Conservation (phyloP, 2,888 invertebrate species). For the Spisula subtruncata region DNA sequence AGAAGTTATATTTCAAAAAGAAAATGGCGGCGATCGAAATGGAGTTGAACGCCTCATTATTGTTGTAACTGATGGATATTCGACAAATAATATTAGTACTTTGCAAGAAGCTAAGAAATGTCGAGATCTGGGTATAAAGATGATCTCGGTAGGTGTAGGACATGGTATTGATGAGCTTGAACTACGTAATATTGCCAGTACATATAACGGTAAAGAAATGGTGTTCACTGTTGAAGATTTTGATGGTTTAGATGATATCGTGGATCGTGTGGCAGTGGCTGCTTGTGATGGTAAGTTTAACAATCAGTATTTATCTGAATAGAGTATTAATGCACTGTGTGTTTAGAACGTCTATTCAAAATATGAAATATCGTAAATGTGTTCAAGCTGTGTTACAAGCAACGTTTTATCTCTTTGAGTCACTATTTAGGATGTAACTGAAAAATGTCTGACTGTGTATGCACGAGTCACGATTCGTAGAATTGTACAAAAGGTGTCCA, state of each 20-base stretch:
- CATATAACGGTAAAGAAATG: constrained; percentile 61
- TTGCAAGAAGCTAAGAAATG: constrained; percentile 62
- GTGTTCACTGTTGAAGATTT: constrained; percentile 79
- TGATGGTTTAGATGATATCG: constrained; percentile 73
- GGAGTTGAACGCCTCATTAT: constrained; percentile 75
- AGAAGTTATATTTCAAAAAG: constrained; percentile 59
- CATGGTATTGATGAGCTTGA: constrained; percentile 71
- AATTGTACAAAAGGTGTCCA: too few relatives aligned
- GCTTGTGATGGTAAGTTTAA: constrained; percentile 74
- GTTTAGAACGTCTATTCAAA: neutral
- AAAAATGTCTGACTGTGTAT: neutral
- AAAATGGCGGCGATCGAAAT: constrained; percentile 74
- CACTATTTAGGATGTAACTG: neutral
- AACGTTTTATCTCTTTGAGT: neutral
- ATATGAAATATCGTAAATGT: neutral
- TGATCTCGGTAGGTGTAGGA: constrained; percentile 75
- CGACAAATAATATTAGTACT: constrained; percentile 59
- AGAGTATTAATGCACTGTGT: neutral
- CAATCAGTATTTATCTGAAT: neutral
- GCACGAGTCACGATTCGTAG: neutral
- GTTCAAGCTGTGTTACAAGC: neutral
- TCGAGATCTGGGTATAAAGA: constrained; percentile 64
- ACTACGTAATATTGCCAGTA: constrained; percentile 75
- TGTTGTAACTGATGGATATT: constrained; percentile 81
- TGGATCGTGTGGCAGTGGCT: constrained; percentile 67